phyloP scores from a whole-genome alignment of 2,797 vertebrate species.

The Gorsachius magnificus region DNA sequence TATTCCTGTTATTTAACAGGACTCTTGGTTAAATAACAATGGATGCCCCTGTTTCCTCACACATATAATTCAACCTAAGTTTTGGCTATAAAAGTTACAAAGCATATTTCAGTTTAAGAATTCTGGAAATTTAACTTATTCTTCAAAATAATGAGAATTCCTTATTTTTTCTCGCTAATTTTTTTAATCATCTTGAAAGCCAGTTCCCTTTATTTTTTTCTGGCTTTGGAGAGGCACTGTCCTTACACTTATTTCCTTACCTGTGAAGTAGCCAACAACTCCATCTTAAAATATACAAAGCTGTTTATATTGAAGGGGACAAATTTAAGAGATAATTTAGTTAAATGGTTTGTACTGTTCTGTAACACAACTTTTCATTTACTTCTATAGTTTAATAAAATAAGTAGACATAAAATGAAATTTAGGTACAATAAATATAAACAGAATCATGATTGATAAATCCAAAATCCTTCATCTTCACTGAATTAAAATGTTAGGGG shows the following conservation, averaged over 20 bases:
- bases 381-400: neutral
- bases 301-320: neutral
- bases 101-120: neutral
- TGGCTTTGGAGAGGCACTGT: neutral
- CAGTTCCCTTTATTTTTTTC: neutral
- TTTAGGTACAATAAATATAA: neutral
- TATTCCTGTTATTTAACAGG: neutral
- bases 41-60: neutral
- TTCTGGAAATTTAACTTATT: neutral
- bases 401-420: neutral
- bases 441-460: neutral
- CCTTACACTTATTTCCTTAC: neutral
- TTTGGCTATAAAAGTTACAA: slow-evolving; percentile 55
- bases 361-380: neutral
- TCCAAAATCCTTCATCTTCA: neutral
- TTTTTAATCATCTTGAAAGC: neutral
- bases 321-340: neutral
- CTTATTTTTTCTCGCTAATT: neutral
- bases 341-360: neutral
- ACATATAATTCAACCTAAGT: slow-evolving; percentile 73
- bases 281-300: neutral
- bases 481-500: neutral
- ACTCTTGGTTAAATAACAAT: slow-evolving; percentile 1
- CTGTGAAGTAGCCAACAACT: neutral
- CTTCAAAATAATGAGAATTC: neutral